phyloP scores from a whole-genome alignment of 2,113 vertebrate genomes.

The Pardalotus punctatus region DNA sequence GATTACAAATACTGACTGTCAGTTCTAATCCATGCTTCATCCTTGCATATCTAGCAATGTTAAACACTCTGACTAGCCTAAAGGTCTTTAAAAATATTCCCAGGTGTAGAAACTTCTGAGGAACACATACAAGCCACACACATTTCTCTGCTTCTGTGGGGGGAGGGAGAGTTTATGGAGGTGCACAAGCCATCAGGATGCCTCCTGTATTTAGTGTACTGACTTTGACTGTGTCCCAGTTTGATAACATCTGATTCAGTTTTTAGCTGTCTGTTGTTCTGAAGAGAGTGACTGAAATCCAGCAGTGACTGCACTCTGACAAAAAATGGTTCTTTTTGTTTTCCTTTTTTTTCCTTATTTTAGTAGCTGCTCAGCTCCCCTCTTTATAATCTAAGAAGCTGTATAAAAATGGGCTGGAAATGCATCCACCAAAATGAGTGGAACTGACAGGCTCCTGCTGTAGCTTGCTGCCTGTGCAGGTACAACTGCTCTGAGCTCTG shows the following conservation, averaged over 20 bases:
- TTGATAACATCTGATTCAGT: not conserved
- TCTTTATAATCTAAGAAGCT: not conserved
- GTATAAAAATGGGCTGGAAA: not conserved
- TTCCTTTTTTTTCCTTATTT: not conserved
- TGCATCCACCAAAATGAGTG: not conserved
- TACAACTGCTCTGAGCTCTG: not conserved
- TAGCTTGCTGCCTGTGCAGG: not conserved
- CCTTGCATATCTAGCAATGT: not conserved
- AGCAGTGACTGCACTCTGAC: not conserved
- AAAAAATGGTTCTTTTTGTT: not conserved
- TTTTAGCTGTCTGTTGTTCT: not conserved
- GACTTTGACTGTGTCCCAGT: not conserved
- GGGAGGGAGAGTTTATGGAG: not conserved
- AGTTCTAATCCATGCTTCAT: not conserved
- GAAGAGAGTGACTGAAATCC: not conserved
- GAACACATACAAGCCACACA: not conserved
- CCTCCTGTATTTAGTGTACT: not conserved
- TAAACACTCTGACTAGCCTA: not conserved
- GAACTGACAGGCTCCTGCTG: not conserved
- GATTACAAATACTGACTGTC: constrained; percentile 16
- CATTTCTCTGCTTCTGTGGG: fast-evolving
- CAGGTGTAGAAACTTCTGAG: not conserved
- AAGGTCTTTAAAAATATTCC: not conserved
- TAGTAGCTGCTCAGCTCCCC: not conserved
- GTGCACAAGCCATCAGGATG: not conserved